A percentile compares a stretch with the other conserved stretches of the same genome.
Evolutionary conservation across 2,888 invertebrate species (phyloP).

Genomic region (Polydesmus complanatus): DNA sequence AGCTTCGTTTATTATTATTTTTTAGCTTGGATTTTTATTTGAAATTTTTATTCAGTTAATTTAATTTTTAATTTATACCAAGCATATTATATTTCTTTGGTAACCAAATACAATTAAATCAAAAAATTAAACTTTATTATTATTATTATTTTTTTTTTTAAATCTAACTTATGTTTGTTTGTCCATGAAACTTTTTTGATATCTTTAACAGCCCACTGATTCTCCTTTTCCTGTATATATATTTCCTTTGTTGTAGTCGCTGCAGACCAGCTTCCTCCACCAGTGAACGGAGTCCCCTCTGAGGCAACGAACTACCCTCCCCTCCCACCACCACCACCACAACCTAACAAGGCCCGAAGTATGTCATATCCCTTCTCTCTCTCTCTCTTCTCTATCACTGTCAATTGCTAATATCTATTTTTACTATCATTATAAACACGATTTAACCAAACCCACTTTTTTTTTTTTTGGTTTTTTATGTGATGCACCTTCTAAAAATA

Average conservation of each 20-base stretch:
- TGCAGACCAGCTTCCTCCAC: slow-evolving; percentile 19
- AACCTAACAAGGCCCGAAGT: slow-evolving; percentile 19
- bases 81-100: too few relatives aligned
- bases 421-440: not conserved
- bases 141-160: too few relatives aligned
- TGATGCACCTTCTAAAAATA: too few relatives aligned
- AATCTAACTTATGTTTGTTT: not conserved
- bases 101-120: too few relatives aligned
- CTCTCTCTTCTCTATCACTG: slow-evolving; percentile 10
- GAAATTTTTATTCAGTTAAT: too few relatives aligned
- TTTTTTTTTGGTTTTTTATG: too few relatives aligned
- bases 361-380: slow-evolving; percentile 18
- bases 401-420: not conserved
- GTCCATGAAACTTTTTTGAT: not conserved
- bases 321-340: slow-evolving; percentile 19
- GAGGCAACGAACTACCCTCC: slow-evolving; percentile 21
- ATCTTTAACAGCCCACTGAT: slow-evolving; percentile 12
- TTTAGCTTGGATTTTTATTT: too few relatives aligned
- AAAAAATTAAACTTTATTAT: too few relatives aligned
- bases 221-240: slow-evolving; percentile 7
- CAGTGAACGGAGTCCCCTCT: slow-evolving; percentile 21
- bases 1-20: too few relatives aligned
- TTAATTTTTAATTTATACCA: too few relatives aligned
- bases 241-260: slow-evolving; percentile 20
- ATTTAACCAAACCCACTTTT: not conserved